A percentile compares a stretch with the other conserved stretches of the same genome.
These are phyloP conservation scores for Dicrostonyx torquatus DNA, from an alignment of 2,797 vertebrate species.

Conservation along the genomic window DNA sequence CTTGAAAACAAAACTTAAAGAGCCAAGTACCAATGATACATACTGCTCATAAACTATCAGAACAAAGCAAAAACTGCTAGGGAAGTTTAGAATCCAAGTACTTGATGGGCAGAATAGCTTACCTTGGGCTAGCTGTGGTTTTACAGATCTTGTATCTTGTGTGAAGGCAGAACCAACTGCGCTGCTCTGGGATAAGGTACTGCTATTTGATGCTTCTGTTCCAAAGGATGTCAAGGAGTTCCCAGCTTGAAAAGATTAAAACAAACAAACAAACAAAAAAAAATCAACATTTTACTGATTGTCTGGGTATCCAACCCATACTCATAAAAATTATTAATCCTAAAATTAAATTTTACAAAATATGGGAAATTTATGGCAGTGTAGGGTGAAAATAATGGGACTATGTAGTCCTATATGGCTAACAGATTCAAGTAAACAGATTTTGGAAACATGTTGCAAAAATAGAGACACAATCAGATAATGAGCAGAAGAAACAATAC, in stretches of 20 bases:
- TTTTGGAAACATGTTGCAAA: not conserved
- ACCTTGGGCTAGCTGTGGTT: constrained; percentile 91
- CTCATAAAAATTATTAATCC: constrained; percentile 14
- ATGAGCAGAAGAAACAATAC: constrained; percentile 14
- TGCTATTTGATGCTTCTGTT: constrained; percentile 85
- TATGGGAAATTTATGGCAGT: constrained; percentile 2
- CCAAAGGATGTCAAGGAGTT: constrained; percentile 90
- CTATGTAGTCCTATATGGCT: not conserved
- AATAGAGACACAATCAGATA: constrained; percentile 5
- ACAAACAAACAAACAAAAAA: not conserved
- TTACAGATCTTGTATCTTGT: constrained; percentile 88
- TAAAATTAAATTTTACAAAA: constrained; percentile 39
- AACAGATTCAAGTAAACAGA: not conserved
- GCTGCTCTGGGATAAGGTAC: constrained; percentile 87
- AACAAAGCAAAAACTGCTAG: constrained; percentile 26
- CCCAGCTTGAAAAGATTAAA: constrained; percentile 86
- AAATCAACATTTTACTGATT: not conserved
- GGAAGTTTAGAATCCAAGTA: constrained; percentile 24
- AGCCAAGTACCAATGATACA: constrained; percentile 41
- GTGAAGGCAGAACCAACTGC: constrained; percentile 88
- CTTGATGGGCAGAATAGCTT: constrained; percentile 67
- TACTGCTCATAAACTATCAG: constrained; percentile 45
- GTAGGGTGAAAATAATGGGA: not conserved
- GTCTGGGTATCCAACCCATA: not conserved
- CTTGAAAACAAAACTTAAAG: not conserved